phyloP scores from a whole-genome alignment of 2,888 invertebrate genomes.

The Heliconius ethilla region DNA sequence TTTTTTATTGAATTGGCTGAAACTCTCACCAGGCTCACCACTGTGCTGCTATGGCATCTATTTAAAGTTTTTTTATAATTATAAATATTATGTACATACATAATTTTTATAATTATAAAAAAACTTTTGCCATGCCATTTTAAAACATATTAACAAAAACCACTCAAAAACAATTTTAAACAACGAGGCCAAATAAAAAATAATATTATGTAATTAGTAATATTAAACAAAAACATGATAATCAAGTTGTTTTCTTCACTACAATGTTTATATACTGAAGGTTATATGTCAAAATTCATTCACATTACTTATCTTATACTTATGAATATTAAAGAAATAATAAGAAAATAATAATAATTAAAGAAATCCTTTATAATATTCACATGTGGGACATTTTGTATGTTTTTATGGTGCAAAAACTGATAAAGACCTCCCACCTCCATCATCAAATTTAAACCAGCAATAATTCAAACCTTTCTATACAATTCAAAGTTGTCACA shows the following conservation, averaged over 20 bases:
- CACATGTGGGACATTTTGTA: too few species aligned
- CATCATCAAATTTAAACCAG: too few species aligned
- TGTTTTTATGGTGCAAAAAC: too few species aligned
- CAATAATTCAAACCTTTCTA: too few species aligned
- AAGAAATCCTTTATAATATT: background rate
- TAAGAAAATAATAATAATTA: too few species aligned
- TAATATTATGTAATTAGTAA: background rate
- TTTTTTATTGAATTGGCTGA: too few species aligned
- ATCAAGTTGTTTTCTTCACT: slow-evolving; percentile 1
- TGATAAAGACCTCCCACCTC: too few species aligned
- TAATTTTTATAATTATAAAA: background rate
- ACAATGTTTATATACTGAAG: background rate
- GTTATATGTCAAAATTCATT: slow-evolving; percentile 18
- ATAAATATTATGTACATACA: background rate
- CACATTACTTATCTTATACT: background rate
- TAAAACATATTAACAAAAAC: background rate
- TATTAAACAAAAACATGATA: background rate
- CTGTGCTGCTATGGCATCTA: too few species aligned
- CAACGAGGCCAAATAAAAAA: background rate
- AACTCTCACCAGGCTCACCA: too few species aligned
- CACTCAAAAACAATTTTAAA: background rate
- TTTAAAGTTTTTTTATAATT: too few species aligned
- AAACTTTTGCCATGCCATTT: background rate
- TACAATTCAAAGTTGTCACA: too few species aligned
- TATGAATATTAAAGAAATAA: too few species aligned